A percentile compares a stretch with the other conserved stretches of the same genome.
Evolutionary conservation across 2,797 vertebrate genomes (phyloP).

Genomic region (Notolepis coatsorum): DNA sequence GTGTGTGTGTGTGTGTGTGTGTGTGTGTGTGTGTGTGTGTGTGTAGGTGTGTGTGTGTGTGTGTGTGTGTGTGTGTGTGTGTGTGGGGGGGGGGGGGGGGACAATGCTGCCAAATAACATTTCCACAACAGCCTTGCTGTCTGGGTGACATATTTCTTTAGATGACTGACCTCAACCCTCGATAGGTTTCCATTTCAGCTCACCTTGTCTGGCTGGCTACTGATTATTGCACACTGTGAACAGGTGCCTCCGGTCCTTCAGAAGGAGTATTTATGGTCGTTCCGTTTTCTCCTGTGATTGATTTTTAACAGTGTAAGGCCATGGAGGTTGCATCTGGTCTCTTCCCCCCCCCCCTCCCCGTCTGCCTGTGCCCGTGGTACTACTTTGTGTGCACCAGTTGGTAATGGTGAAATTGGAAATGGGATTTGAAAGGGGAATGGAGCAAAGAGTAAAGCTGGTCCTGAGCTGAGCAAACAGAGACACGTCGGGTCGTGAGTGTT

Average conservation of each 20-base stretch:
- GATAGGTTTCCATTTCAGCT: conserved; percentile 57
- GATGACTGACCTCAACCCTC: conserved; percentile 30
- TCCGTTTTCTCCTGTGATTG: conserved; percentile 36
- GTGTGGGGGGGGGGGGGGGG: no score
- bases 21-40: no score
- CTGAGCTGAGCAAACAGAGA: conserved; percentile 13
- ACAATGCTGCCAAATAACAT: conserved; percentile 41
- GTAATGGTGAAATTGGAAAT: conserved; percentile 28
- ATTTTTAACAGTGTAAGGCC: conserved; percentile 45
- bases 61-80: no score
- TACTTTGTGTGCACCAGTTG: neutral
- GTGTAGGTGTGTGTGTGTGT: no score
- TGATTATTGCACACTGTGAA: conserved; percentile 29
- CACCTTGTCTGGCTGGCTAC: conserved; percentile 45
- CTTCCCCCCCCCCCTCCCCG: conserved; percentile 3
- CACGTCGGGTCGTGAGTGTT: conserved; percentile 28
- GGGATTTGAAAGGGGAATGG: conserved; percentile 26
- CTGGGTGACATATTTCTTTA: conserved; percentile 38
- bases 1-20: no score
- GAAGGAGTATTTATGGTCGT: conserved; percentile 21
- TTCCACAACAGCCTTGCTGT: conserved; percentile 16
- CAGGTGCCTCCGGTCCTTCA: conserved; percentile 30
- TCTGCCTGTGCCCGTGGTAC: conserved; percentile 21
- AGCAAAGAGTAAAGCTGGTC: conserved; percentile 16
- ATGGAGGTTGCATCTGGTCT: conserved; percentile 47